Percentiles rank a stretch among this genome's conserved stretches.
Conservation (phyloP, 2,113 vertebrate genomes). For the Euleptes europaea region DNA sequence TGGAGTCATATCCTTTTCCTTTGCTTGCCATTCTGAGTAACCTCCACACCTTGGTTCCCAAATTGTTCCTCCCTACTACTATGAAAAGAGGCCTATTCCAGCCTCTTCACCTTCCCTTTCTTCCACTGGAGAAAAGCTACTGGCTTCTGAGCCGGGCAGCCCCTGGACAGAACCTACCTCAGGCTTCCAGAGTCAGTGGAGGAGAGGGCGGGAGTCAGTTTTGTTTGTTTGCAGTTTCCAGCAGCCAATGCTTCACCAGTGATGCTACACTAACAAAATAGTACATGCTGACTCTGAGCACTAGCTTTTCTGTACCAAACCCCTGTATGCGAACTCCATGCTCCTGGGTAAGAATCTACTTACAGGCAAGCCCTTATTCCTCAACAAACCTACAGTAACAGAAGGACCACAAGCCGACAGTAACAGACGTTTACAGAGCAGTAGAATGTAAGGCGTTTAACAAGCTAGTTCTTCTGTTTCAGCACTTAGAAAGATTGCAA, state of each 20-base stretch:
- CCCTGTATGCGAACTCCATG: not conserved
- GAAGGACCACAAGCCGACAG: not conserved
- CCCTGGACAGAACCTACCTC: not conserved
- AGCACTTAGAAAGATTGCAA: not conserved
- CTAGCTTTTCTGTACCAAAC: not conserved
- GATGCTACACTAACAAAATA: not conserved
- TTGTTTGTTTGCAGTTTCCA: not conserved
- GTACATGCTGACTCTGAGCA: not conserved
- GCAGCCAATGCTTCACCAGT: not conserved
- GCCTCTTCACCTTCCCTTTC: constrained; percentile 4
- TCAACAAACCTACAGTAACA: not conserved
- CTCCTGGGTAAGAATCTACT: not conserved
- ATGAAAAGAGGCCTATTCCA: not conserved
- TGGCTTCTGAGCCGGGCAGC: not conserved
- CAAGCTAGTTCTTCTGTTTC: not conserved
- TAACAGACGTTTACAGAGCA: not conserved
- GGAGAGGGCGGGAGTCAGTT: not conserved
- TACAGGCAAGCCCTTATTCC: not conserved
- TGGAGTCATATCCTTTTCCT: not conserved
- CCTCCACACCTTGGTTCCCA: not conserved
- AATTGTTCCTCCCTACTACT: not conserved
- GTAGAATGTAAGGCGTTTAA: not conserved
- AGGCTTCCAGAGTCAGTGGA: not conserved
- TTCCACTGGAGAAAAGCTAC: not conserved
- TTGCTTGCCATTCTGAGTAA: not conserved